Evolutionary conservation across 2,797 vertebrate species (phyloP), one percentile per base, ranked within the genome.

Genomic region (Gymnopithys bicolor): DNA sequence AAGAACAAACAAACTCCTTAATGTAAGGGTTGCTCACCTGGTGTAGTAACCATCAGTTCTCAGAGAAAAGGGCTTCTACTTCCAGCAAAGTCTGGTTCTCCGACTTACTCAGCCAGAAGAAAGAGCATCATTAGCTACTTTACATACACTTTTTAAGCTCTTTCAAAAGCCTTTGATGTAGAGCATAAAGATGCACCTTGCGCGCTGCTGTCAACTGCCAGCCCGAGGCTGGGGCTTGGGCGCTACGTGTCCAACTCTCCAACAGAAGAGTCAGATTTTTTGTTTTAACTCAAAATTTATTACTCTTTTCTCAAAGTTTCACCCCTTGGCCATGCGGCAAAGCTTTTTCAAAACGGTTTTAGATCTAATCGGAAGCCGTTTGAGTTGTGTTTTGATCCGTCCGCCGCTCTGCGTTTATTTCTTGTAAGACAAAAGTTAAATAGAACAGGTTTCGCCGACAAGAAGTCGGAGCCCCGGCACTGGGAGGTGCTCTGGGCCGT

Each of bases 11-110:
- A 74, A 92, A 81, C 70, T 80, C 15, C 64, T 84, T 68, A 64
- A 68, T 43, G 73, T n/a, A 94, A 83, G 51, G 5, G 8, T 87
- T 64, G 93, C 97, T 97, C 97, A 94, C 96, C 96, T 96, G 92
- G 37, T 88, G 91, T 58, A 15, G 93, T 17, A 89, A 86, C 76
- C 92, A 71, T 84, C 93, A 75, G 67, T 58, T 70, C 84, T 79
- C 86, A 46, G 88, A 67, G 91, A 58, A 84, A 84, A 90, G 64
- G 74, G 8, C 94, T 96, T 58, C 87, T 60, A 35, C 64, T 56
- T 75, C 58, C 86, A 91, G 85, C 79, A 78, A 95, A 84, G 74
- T 76, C 94, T 68, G 63, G 48, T 52, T 81, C 92, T 15, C 67
- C 27, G 87, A 37, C 90, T 95, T 84, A 91, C 19, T 90, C 82